Conservation (phyloP, 2,113 vertebrate genomes). For the Erythrolamprus reginae region DNA sequence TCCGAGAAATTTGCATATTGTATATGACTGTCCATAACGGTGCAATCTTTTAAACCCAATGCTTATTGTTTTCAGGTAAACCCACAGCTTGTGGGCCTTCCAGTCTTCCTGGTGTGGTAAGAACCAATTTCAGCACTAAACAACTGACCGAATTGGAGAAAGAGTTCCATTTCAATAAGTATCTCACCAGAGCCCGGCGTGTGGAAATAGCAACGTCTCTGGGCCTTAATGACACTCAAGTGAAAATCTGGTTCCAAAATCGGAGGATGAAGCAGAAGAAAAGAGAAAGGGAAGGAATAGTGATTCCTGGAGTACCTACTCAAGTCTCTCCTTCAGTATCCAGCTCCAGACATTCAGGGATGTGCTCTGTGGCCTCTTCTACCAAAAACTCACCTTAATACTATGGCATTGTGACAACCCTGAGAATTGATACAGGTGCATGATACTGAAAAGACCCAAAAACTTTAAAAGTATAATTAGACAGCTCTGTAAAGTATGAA, state of each 20-base stretch:
- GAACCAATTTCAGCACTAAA: conserved; percentile 75
- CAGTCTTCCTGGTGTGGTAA: conserved; percentile 51
- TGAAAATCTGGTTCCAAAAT: conserved; percentile 75
- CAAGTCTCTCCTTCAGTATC: conserved; percentile 35
- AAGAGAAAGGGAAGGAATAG: conserved; percentile 69
- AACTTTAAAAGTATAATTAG: not conserved
- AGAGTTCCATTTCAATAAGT: conserved; percentile 77
- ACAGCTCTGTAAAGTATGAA: not conserved
- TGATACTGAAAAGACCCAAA: not conserved
- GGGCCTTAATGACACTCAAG: conserved; percentile 75
- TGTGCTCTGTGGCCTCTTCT: conserved; percentile 33
- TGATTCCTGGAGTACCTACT: conserved; percentile 36
- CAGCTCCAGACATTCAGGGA: conserved; percentile 31
- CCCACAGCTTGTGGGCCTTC: conserved; percentile 52
- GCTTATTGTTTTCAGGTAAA: conserved; percentile 61
- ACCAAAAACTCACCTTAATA: conserved; percentile 41
- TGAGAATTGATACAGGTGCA: not conserved
- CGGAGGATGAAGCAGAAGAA: conserved; percentile 75
- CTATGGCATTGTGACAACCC: no score
- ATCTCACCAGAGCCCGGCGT: conserved; percentile 69
- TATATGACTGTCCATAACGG: not conserved
- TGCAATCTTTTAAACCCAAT: not conserved
- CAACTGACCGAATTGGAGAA: conserved; percentile 76
- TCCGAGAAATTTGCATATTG: not conserved
- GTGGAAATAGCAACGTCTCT: conserved; percentile 69